Evolutionary conservation across 2,888 invertebrate species (phyloP).

Genomic region (Idaea biselata): DNA sequence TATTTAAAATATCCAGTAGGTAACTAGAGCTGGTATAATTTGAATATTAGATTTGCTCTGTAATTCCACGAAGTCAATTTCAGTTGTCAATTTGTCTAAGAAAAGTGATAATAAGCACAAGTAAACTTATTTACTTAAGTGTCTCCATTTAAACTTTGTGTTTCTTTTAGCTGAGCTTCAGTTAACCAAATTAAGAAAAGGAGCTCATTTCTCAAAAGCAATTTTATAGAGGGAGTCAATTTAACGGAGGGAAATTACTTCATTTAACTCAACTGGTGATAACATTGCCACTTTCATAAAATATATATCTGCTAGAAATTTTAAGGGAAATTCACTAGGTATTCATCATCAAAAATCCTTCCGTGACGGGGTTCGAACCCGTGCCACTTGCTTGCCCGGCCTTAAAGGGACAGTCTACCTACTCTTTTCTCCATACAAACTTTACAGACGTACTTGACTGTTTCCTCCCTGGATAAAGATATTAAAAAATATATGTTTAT

Average conservation of each 20-base stretch:
- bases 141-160: conserved; percentile 33
- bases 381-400: too few species aligned
- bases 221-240: conserved; percentile 55
- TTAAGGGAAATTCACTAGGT: too few species aligned
- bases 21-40: neutral
- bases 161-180: conserved; percentile 38
- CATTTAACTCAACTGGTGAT: conserved; percentile 45
- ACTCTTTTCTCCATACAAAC: too few species aligned
- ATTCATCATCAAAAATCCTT: too few species aligned
- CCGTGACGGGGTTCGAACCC: too few species aligned
- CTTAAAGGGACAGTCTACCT: too few species aligned
- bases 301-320: too few species aligned
- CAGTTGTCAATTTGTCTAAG: conserved; percentile 7
- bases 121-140: conserved; percentile 18
- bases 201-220: conserved; percentile 50
- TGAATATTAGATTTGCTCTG: neutral
- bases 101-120: conserved; percentile 17
- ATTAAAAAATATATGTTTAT: too few species aligned
- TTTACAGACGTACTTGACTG: too few species aligned
- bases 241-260: conserved; percentile 62
- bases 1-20: neutral
- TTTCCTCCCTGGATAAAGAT: too few species aligned
- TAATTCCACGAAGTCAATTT: neutral
- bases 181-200: conserved; percentile 48
- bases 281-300: neutral